Base-by-base conservation (phyloP, 2,888 invertebrate genomes). In the Eilema depressum region DNA sequence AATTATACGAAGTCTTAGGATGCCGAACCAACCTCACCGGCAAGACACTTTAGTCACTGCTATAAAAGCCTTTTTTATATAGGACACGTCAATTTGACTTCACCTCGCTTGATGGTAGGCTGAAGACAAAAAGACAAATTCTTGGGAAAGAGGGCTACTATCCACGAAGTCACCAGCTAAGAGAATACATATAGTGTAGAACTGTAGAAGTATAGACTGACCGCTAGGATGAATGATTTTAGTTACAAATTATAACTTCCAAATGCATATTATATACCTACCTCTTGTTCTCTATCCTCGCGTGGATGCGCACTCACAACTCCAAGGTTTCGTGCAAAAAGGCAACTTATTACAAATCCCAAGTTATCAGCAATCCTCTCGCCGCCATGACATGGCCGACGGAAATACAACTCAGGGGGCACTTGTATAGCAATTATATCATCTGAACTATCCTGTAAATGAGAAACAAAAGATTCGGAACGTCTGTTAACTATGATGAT, bases 301-400 rank as follows among this genome's bases (percentile, higher is more conserved):
- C 62, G 20, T 3, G 83, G 74, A 1, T 67, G 78, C 1, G 63
- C 74, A n/a, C 71, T 5, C 2, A 80, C 69, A 10, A 82, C 68
- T 12, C 87, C 90, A 10, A 92, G 82, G 74, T 90, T 90, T 8
- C 90, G 81, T 63, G 77, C 68, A 74, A 86, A 92, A 64, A 92
- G 73, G 0, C 83, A 57, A 0, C 72, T 74, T 14, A 92, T 75
- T 0, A 69, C 71, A 17, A 66, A 71, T 11, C 85, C 82, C 2
- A 91, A 5, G 41, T 73, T 75, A 14, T 79, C 72, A 0, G 63
- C 37, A 1, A 79, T 14, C 17, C 66, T 76, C 3, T 56, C 17
- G 3, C 92, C 92, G 2, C 85, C 87, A 76, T 81, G 85, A 20
- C 89, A 83, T 25, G 90, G 89, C 0, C 91, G 83, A 0, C 71